Evolutionary conservation across 2,888 invertebrate genomes (phyloP).

Genomic region (Gandaritis pyraliata): DNA sequence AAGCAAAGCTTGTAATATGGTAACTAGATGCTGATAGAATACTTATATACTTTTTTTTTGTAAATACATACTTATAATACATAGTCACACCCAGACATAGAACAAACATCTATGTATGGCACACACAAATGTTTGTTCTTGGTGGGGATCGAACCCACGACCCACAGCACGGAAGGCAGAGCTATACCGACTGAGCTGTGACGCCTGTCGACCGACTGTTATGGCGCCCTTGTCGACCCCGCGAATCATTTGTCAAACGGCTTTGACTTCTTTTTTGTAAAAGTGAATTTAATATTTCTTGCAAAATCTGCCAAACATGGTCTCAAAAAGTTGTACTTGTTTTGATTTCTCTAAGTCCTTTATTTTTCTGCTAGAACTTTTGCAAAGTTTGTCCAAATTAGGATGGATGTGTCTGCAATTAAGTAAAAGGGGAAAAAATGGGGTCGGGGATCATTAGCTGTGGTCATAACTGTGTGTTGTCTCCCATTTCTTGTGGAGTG

Average conservation of each 20-base stretch:
- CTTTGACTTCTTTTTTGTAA: constrained; percentile 12
- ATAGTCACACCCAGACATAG: no score
- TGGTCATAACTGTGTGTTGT: constrained; percentile 41
- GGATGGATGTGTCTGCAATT: constrained; percentile 37
- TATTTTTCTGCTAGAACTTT: constrained; percentile 57
- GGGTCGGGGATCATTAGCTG: constrained; percentile 31
- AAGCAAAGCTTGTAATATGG: no score
- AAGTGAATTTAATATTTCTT: background rate
- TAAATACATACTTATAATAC: no score
- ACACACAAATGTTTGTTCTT: no score
- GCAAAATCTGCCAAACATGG: no score
- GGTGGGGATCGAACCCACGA: no score
- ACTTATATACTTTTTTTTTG: no score
- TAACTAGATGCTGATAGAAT: no score
- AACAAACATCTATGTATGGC: no score
- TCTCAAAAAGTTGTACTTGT: constrained; percentile 25
- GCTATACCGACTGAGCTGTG: no score
- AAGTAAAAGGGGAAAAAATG: constrained; percentile 24
- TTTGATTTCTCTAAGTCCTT: constrained; percentile 51
- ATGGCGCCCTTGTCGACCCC: constrained; percentile 12
- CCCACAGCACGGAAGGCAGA: no score
- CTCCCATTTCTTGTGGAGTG: constrained; percentile 37
- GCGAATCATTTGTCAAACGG: constrained; percentile 22
- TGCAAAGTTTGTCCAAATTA: constrained; percentile 57
- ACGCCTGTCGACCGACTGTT: no score